Percentiles rank a stretch among this genome's conserved stretches.
Conservation (phyloP, 2,113 vertebrate species). For the Tychaedon coryphoeus region DNA sequence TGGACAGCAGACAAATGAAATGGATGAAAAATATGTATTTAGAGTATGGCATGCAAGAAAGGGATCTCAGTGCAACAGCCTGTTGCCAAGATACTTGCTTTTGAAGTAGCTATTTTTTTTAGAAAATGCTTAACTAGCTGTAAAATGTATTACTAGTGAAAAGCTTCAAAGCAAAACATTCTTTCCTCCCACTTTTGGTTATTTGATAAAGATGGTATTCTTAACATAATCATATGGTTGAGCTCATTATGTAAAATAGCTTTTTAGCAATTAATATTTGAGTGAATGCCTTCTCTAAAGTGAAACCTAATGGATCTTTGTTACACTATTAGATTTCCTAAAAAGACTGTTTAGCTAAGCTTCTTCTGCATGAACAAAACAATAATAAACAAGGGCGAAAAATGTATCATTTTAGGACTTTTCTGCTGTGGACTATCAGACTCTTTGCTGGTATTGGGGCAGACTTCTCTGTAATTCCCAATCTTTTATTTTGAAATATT, state of each 20-base stretch:
- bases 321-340: neutral
- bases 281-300: conserved; percentile 26
- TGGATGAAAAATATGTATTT: conserved; percentile 18
- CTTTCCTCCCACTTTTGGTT: conserved; percentile 13
- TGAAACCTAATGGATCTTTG: neutral
- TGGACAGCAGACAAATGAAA: conserved; percentile 48
- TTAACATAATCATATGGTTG: conserved; percentile 43
- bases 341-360: neutral
- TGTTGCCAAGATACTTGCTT: neutral
- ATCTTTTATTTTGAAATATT: conserved; percentile 9
- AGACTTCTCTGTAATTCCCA: neutral
- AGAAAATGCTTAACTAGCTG: neutral
- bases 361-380: neutral
- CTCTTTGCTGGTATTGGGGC: neutral
- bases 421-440: neutral
- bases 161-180: conserved; percentile 30
- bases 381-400: neutral
- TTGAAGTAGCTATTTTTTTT: neutral
- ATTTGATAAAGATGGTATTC: conserved; percentile 30
- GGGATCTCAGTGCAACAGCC: neutral
- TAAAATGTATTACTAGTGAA: neutral
- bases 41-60: neutral
- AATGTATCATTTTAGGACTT: neutral
- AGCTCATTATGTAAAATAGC: conserved; percentile 40
- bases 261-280: conserved; percentile 53